These are phyloP conservation scores for Tragelaphus scriptus DNA, from an alignment of 2,113 vertebrate species.

Conservation along the genomic window DNA sequence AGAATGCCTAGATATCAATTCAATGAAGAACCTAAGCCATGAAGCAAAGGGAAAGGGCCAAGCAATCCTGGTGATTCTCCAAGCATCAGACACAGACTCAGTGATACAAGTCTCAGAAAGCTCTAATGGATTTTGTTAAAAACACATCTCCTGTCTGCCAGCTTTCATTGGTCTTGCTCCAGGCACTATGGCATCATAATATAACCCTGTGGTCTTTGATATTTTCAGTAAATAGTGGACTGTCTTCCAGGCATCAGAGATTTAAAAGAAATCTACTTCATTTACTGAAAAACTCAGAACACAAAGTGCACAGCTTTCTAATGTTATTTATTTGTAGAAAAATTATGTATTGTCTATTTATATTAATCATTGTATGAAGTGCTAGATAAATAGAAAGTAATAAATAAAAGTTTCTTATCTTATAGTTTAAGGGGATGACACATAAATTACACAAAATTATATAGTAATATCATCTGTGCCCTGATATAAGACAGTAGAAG, in stretches of 20 bases:
- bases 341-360: not conserved
- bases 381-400: not conserved
- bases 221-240: conserved; percentile 21
- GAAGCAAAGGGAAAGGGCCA: not conserved
- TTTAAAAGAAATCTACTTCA: conserved; percentile 22
- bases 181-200: not conserved
- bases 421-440: not conserved
- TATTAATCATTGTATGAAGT: not conserved
- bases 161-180: not conserved
- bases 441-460: not conserved
- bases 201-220: not conserved
- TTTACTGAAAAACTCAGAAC: not conserved
- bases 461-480: not conserved
- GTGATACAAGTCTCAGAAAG: not conserved
- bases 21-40: not conserved
- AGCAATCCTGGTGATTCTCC: not conserved
- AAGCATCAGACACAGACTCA: not conserved
- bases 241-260: not conserved
- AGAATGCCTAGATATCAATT: not conserved
- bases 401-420: not conserved
- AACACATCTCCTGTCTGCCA: not conserved
- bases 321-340: not conserved
- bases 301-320: not conserved
- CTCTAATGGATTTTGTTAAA: not conserved
- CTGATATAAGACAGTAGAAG: not conserved